Conservation (phyloP, 1,140 invertebrate species). For the Brachionus rotundiformis region DNA sequence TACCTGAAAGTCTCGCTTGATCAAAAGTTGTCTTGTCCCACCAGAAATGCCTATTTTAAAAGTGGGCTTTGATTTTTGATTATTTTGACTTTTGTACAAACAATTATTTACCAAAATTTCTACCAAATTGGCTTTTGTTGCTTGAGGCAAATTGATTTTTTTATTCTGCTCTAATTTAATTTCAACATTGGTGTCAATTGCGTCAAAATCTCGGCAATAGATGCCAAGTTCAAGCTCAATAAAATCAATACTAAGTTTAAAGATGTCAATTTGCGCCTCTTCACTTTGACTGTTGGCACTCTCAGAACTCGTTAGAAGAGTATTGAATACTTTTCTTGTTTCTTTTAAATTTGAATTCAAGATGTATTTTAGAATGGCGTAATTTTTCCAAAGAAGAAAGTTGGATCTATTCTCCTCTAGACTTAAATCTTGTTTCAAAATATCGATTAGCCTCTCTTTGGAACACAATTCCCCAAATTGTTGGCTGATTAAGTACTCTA, state of each 20-base stretch:
- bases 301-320: conserved; percentile 21
- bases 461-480: neutral
- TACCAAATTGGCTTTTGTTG: neutral
- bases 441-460: conserved; percentile 6
- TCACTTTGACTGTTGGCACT: neutral
- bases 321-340: conserved; percentile 25
- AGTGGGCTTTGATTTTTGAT: neutral
- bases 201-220: neutral
- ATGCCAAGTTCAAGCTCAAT: conserved; percentile 37
- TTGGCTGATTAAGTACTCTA: neutral
- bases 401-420: conserved; percentile 36
- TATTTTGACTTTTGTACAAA: conserved; percentile 18
- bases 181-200: neutral
- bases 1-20: conserved; percentile 38
- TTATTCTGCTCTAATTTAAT: conserved; percentile 19
- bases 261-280: neutral
- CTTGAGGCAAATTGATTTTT: neutral
- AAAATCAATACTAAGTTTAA: conserved; percentile 2
- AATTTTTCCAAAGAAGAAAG: conserved; percentile 10
- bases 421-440: conserved; percentile 15
- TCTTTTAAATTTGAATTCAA: conserved; percentile 38
- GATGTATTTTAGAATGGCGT: conserved; percentile 1
- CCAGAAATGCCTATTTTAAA: conserved; percentile 42
- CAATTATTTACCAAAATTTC: conserved; percentile 26
- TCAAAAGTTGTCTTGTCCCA: neutral